Base-by-base conservation (phyloP, 2,797 vertebrate species). In the Cuniculus paca region DNA sequence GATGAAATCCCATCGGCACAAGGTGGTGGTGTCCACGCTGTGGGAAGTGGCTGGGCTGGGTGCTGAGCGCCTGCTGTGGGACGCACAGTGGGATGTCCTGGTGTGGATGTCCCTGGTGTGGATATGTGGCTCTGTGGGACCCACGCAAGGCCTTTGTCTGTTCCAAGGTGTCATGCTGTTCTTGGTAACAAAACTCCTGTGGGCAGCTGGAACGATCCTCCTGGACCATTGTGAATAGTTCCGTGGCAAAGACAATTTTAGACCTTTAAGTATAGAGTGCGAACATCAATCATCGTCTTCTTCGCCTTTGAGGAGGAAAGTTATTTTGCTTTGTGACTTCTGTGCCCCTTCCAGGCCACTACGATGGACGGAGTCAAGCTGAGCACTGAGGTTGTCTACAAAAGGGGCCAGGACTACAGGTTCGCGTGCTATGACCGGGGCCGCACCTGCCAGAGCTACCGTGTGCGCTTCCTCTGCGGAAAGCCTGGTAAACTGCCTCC, bases 391-490 rank as follows among this genome's bases (percentile, higher is more conserved):
- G 98, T 99, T 54, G 98, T 99, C 98, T 99, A 99, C 98, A 99
- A 99, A 98, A 98, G 97, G 0, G 99, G 99, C 97, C 99, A 99
- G 42, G 99, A 99, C 97, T 99, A 99, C 14, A 99, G 99, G 97
- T 99, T 99, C 12, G 99, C 99, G 77, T 99, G 99, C 98, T 99
- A 98, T 0, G 98, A 99, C 98, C 99, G 98, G 92, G 99, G 99
- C 97, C 99, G 99, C 65, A 98, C 99, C 95, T 99, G 99, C 98
- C 98, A 39, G 92, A 99, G 98, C 98, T 99, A 99, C 98, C 98
- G 98, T 84, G 99, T 99, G 52, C 99, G 99, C 84, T 99, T 99
- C 98, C 99, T 99, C 28, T 99, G 99, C 54, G 99, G 99, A 90
- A 99, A 99, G 97, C 98, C 99, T 2, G 99, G 99, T 99, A 98